Evolutionary conservation across 1,140 invertebrate genomes (phyloP).

Genomic region (Brachionus rotundiformis): DNA sequence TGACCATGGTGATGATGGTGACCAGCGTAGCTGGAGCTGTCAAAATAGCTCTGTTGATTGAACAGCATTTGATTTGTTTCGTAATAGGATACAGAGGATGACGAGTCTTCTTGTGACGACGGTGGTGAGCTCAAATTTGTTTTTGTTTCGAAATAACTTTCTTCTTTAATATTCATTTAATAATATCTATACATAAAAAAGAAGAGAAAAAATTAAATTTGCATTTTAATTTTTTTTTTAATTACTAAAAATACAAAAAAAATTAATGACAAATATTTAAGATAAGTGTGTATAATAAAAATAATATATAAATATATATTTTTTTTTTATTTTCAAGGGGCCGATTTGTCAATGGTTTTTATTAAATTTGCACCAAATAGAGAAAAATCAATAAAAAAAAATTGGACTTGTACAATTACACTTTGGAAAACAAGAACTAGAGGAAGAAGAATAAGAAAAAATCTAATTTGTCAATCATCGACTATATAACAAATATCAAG

Average conservation of each 20-base stretch:
- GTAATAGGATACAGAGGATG: not conserved
- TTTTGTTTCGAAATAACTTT: slow-evolving; percentile 28
- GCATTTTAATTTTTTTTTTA: slow-evolving; percentile 27
- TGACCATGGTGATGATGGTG: not conserved
- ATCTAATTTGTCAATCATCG: slow-evolving; percentile 47
- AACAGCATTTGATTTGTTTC: slow-evolving; percentile 39
- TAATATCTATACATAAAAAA: not conserved
- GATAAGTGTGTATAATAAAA: slow-evolving; percentile 1
- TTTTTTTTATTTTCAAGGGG: not conserved
- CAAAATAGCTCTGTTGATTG: slow-evolving; percentile 41
- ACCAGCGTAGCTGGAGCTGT: too few relatives aligned
- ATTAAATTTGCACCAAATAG: slow-evolving; percentile 20
- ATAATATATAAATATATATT: not conserved
- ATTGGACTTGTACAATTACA: slow-evolving; percentile 1
- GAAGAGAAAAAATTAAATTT: slow-evolving; percentile 39
- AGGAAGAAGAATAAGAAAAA: not conserved
- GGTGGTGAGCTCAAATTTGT: not conserved
- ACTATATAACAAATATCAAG: slow-evolving; percentile 34
- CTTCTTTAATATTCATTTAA: slow-evolving; percentile 51
- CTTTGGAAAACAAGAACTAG: not conserved
- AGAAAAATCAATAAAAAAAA: slow-evolving; percentile 42
- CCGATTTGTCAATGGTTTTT: not conserved
- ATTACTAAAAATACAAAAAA: not conserved
- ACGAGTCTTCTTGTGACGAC: slow-evolving; percentile 4
- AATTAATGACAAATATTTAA: slow-evolving; percentile 39